Base-by-base conservation (phyloP, 1,140 invertebrate genomes). In the Coboldia fuscipes region DNA sequence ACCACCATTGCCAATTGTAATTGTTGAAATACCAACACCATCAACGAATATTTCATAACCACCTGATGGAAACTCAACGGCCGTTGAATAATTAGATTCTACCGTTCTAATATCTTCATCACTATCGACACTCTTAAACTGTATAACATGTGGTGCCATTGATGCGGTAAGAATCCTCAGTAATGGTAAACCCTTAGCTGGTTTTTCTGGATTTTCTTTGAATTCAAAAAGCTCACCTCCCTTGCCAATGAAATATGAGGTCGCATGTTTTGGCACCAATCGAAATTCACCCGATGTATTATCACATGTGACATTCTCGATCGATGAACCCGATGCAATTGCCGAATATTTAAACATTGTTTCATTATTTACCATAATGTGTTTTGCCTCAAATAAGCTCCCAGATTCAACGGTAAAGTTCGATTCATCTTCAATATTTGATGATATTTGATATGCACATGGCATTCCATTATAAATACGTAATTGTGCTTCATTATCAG, bases 401-500 rank as follows among this genome's bases (percentile, higher is more conserved):
- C 55, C 9, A 0, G 41, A 10, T 3, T 47, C 21, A 4, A 66
- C 28, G 0, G 17, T n/a, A 12, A 55, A 45, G 0, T 8, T 20
- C 1, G 36, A 1, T 1, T 37, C 19, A 20, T 33, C 14, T 21
- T 21, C 32, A 33, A 43, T 36, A 26, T 39, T 30, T 8, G 45
- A 37, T 0, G 30, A 14, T 23, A 61, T 35, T 1, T n/a, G 13
- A 27, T 59, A 48, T 1, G 17, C 12, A 30, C 65, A 68, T 34
- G 56, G 41, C 10, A 68, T 50, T 2, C 62, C 56, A 47, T 86
- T 86, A 41, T 72, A 78, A 35, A 85, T 56, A 35, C 75, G 61
- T 22, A 85, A 34, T 50, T 82, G 76, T 0, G 63, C 59, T 17
- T 66, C 47, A 10, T 65, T 66, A 15, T 41, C 13, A 23, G 56